Evolutionary conservation across 1,140 invertebrate species (phyloP), one percentile per base, ranked within the genome.

Genomic region (Ostrea edulis): DNA sequence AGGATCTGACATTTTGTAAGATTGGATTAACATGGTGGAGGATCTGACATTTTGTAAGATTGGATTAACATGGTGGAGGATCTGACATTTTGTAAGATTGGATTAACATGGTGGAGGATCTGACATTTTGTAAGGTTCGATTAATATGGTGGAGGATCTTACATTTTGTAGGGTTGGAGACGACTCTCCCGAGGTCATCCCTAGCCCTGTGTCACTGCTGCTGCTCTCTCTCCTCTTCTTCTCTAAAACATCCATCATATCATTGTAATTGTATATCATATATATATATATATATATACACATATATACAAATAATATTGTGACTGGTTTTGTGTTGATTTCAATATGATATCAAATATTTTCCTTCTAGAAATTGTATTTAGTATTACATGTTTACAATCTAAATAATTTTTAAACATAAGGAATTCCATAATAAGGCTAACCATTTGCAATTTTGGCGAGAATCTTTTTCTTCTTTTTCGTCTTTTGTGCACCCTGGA

Each of bases 391-490:
- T 44, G 35, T 44, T 44, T 44, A 44, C 35, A 44, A 44, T 44
- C 35, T 2, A 44, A 44, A 44, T 44, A 44, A 44, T 44, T 44
- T 44, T 44, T 44, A 44, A 44, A 2, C 35, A 44, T 44, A 44
- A 44, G 35, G 35, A 44, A 44, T 44, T 44, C 35, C n/a, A n/a
- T 44, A 44, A 44, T 44, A 44, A 44, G 35, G 2, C 35, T 44
- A 44, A 62, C 54, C 54, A 22, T 44, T 51, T 29, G 83, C 83
- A 20, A 85, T 85, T 62, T 85, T 62, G 52, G 83, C 8, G 7
- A 85, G 53, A 58, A 85, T 85, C 53, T 85, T 85, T 54, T 62
- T 85, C 83, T 85, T 85, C 29, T 85, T 85, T 62, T 29, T 85
- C 4, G 54, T 85, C 51, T 25, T 62, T 14, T 85, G 83, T 20